A percentile compares a stretch with the other conserved stretches of the same genome.
phyloP scores from a whole-genome alignment of 2,797 vertebrate species.

The Tinamus major region DNA sequence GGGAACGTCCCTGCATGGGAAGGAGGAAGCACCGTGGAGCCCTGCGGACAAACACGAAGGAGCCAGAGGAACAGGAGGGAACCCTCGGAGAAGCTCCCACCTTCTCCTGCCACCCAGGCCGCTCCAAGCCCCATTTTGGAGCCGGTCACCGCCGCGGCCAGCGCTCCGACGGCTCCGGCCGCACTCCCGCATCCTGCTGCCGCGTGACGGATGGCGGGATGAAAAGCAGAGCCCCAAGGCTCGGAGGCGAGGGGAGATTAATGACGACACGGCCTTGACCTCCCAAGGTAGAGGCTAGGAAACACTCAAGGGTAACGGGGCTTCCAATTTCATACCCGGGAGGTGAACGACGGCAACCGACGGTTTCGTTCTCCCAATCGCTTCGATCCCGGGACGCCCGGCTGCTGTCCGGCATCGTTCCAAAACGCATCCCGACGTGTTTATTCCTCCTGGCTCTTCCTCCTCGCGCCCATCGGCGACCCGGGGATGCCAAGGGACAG shows the following conservation, averaged over 20 bases:
- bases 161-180: neutral
- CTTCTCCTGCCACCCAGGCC: too few relatives aligned
- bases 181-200: neutral
- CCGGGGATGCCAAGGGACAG: neutral
- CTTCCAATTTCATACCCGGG: slow-evolving; percentile 74
- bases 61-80: neutral
- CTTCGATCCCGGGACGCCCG: slow-evolving; percentile 51
- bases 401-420: slow-evolving; percentile 53
- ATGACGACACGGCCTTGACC: slow-evolving; percentile 75
- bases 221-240: slow-evolving; percentile 71
- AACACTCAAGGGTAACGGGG: slow-evolving; percentile 67
- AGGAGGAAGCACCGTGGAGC: too few relatives aligned
- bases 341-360: slow-evolving; percentile 60
- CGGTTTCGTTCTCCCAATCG: slow-evolving; percentile 66
- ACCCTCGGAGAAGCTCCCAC: accelerated
- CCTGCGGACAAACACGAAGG: neutral
- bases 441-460: slow-evolving; percentile 30
- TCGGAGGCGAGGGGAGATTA: slow-evolving; percentile 68
- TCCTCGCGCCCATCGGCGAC: too few relatives aligned
- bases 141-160: too few relatives aligned
- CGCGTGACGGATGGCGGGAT: slow-evolving; percentile 65
- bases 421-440: slow-evolving; percentile 35
- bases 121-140: too few relatives aligned
- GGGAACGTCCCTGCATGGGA: too few relatives aligned
- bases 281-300: slow-evolving; percentile 72